Base-by-base conservation (phyloP, 2,888 invertebrate species). In the Drosophila koepferae region DNA sequence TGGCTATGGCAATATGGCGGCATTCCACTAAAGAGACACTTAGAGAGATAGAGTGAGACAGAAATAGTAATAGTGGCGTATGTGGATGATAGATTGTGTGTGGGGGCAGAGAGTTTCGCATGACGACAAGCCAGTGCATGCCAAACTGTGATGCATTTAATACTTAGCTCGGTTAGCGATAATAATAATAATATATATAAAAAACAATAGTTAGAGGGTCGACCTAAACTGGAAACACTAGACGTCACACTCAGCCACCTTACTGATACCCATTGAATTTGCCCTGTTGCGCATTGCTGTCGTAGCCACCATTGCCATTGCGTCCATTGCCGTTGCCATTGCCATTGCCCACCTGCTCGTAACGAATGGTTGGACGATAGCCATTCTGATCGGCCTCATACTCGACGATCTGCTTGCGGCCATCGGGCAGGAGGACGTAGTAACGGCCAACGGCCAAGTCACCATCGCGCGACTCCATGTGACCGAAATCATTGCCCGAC, bases 341-440 rank as follows among this genome's bases (percentile, higher is more conserved):
- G 5, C 92, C 91, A 62, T 88, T 88, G 49, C 94, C 94, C 36
- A 94, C 94, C 85, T 95, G 95, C 91, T 96, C 95, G 91, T 96
- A 96, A 1, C 95, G 94, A 70, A 96, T 95, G 81, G 94, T 95
- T 18, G 96, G 96, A 75, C 94, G 94, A 93, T 95, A 96, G 1
- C 96, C 96, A 51, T 95, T 94, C 87, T 95, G 94, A 82, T 96
- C 95, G 8, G 96, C 96, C 86, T 95, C 95, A 92, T 96, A 96
- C 79, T 95, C 94, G 0, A 96, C 96, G 46, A 95, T 95, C 94
- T 95, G 95, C 90, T 95, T 95, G 86, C 96, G 94, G 54, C 96
- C 96, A 91, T 96, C 96, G 75, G 96, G 96, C 63, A 96, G 92
- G 5, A 95, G 92, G 1, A 96, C 96, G 81, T 95, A 95, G 93